These are phyloP conservation scores for Ageneiosus marmoratus DNA, from an alignment of 2,113 vertebrate genomes.

Conservation along the genomic window DNA sequence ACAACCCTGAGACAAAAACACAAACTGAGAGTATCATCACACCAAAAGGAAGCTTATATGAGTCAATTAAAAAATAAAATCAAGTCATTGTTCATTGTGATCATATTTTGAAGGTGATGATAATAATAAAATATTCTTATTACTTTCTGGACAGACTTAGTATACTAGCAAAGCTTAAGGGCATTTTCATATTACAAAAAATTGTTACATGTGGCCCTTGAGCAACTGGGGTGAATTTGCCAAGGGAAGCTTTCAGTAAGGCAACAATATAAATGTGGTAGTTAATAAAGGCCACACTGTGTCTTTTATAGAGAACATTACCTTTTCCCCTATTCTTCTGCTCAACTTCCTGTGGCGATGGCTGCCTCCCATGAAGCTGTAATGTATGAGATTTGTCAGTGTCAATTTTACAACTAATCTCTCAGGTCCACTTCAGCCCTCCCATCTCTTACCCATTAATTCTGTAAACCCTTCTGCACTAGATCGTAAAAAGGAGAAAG, in stretches of 20 bases:
- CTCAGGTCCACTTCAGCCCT: conserved; percentile 68
- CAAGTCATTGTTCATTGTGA: no score
- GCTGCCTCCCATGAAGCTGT: conserved; percentile 74
- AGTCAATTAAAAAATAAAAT: no score
- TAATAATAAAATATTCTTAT: no score
- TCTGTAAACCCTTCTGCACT: conserved; percentile 53
- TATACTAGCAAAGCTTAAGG: neutral
- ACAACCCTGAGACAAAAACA: no score
- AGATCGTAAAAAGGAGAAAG: conserved; percentile 16
- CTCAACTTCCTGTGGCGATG: conserved; percentile 61
- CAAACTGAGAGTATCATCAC: no score
- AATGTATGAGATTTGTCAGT: conserved; percentile 84
- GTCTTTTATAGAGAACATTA: conserved; percentile 58
- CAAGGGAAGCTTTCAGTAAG: neutral
- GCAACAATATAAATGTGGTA: conserved; percentile 34
- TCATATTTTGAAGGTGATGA: no score
- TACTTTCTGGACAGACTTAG: no score
- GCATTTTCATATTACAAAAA: neutral
- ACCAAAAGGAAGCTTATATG: no score
- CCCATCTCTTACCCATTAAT: conserved; percentile 65
- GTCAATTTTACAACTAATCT: conserved; percentile 80
- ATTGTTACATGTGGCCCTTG: neutral
- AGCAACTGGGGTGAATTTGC: conserved; percentile 13
- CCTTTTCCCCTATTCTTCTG: conserved; percentile 17
- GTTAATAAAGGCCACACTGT: conserved; percentile 59